Conservation (phyloP, 2,113 vertebrate genomes). For the Cyprinodon tularosa region DNA sequence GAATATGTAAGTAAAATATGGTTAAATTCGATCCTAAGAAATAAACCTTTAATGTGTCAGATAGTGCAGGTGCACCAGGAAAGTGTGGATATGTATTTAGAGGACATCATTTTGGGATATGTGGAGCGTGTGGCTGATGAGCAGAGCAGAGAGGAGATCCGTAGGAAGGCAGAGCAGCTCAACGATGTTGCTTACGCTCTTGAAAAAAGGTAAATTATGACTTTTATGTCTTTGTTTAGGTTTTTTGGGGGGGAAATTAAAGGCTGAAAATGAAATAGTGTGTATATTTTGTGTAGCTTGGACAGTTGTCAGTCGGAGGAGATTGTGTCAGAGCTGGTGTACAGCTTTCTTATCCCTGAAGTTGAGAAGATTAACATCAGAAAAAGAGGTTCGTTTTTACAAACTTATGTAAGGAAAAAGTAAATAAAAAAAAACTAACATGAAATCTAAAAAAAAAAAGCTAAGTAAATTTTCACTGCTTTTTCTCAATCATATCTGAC, state of each 20-base stretch:
- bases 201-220: slow-evolving; percentile 81
- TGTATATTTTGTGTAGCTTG: slow-evolving; percentile 66
- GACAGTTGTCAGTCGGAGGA: slow-evolving; percentile 88
- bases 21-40: background rate
- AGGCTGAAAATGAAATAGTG: background rate
- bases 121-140: slow-evolving; percentile 83
- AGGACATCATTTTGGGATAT: slow-evolving; percentile 86
- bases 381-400: slow-evolving; percentile 82
- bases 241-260: background rate
- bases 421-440: background rate
- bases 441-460: background rate
- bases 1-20: background rate
- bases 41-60: slow-evolving; percentile 65
- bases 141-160: slow-evolving; percentile 90
- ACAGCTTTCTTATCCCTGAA: slow-evolving; percentile 93
- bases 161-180: slow-evolving; percentile 83
- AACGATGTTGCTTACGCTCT: slow-evolving; percentile 87
- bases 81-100: slow-evolving; percentile 90
- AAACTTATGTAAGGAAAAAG: background rate
- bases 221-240: background rate
- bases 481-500: background rate
- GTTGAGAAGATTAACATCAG: slow-evolving; percentile 83
- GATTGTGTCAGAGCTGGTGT: slow-evolving; percentile 92
- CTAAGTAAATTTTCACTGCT: no score
- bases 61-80: slow-evolving; percentile 89